Percentiles rank a stretch among this genome's conserved stretches.
These are phyloP conservation scores for Neoascia interrupta DNA, from an alignment of 2,888 invertebrate genomes.

Conservation along the genomic window DNA sequence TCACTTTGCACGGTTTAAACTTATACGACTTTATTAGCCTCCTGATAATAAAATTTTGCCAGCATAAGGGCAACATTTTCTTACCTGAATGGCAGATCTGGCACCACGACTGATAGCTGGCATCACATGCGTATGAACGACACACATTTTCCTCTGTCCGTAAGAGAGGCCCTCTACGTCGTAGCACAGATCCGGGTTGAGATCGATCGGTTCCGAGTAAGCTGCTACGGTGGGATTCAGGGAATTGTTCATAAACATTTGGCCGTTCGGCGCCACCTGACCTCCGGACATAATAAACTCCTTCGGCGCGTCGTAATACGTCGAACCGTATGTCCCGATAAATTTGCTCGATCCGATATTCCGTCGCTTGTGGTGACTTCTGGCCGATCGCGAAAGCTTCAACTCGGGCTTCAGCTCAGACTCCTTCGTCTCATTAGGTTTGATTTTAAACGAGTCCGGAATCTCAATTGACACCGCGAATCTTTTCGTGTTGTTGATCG, in stretches of 20 bases:
- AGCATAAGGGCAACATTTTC: neutral
- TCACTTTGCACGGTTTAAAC: too few relatives aligned
- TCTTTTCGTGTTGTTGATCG: conserved; percentile 76
- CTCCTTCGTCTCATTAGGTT: conserved; percentile 70
- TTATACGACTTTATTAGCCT: neutral
- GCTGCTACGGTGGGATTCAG: conserved; percentile 72
- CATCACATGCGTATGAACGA: conserved; percentile 78
- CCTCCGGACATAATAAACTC: conserved; percentile 75
- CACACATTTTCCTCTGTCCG: conserved; percentile 78
- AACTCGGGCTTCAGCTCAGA: conserved; percentile 61
- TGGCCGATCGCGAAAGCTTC: conserved; percentile 74
- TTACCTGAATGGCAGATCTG: conserved; percentile 78
- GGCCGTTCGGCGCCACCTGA: conserved; percentile 69
- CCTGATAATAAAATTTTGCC: neutral
- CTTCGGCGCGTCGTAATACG: conserved; percentile 73
- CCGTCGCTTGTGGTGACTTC: conserved; percentile 76
- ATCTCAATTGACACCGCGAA: conserved; percentile 78
- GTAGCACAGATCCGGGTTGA: conserved; percentile 79
- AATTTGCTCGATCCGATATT: conserved; percentile 74
- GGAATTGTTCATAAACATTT: conserved; percentile 71
- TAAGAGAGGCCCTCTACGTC: conserved; percentile 76
- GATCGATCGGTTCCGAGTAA: conserved; percentile 77
- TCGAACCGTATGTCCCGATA: conserved; percentile 71
- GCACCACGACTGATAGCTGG: conserved; percentile 80
- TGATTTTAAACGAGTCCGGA: conserved; percentile 76